Base-by-base conservation (phyloP, 2,113 vertebrate species). In the Polypterus bichir region DNA sequence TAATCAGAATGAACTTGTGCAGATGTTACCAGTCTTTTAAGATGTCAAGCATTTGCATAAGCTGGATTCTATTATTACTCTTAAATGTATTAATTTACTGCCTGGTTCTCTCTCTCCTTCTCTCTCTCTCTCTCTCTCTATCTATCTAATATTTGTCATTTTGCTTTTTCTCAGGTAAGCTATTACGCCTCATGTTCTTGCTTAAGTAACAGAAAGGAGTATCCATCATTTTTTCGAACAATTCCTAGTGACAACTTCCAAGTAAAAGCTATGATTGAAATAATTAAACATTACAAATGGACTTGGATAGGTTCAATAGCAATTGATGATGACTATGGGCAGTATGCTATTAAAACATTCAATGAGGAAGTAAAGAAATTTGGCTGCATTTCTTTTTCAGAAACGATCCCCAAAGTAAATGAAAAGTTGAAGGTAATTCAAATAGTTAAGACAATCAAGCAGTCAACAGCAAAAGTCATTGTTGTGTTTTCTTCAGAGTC, bases 251-350 rank as follows among this genome's bases (percentile, higher is more conserved):
- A 60, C 11, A 60, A 9, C 3, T 60, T 45, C 9, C 58, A 65
- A 58, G 9, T 44, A 6, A 52, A 46, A n/a, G 63, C 47, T 4
- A 44, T 65, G 58, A 58, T 51, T 5, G 49, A 60, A 46, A 57
- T 60, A 46, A 46, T 60, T 7, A 47, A 45, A 8, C 47, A 49
- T 9, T 65, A 59, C 44, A 46, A 51, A 6, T 59, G 63, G 63
- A 60, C 58, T n/a, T 59, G 63, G 63, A 10, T 65, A 11, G 57
- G 58, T 6, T 59, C 54, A 5, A 6, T 65, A 9, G 57, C 63
- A 9, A 54, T 4, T 51, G 57, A 60, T 11, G 11, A 54, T 59
- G 63, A 59, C 44, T 60, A 60, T 59, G 59, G 59, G 27, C 5
- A n/a, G 11, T 58, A 44, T 5, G 51, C 9, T 44, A 4, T 51